Evolutionary conservation across 2,797 vertebrate genomes (phyloP).

Genomic region (Meda fulgida): DNA sequence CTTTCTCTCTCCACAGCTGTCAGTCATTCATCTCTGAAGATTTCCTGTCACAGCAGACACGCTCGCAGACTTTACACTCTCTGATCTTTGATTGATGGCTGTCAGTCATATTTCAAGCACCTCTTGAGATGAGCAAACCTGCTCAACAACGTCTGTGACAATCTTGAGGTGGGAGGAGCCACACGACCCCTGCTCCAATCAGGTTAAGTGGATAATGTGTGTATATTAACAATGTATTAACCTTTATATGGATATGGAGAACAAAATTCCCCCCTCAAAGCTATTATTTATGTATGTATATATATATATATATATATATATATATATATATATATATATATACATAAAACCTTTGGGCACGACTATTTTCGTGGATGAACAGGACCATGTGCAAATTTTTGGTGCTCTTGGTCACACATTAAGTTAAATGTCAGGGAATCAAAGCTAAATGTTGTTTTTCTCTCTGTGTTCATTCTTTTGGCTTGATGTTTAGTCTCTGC

Average conservation of each 20-base stretch:
- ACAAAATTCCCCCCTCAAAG: background rate
- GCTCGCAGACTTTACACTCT: background rate
- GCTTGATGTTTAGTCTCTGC: background rate
- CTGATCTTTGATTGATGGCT: slow-evolving; percentile 29
- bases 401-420: background rate
- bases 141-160: background rate
- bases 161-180: background rate
- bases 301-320: no score
- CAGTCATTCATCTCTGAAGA: slow-evolving; percentile 5
- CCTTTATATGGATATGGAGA: background rate
- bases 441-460: background rate
- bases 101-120: background rate
- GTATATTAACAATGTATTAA: background rate
- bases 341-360: background rate
- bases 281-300: no score
- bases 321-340: no score
- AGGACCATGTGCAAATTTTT: background rate
- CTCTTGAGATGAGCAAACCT: background rate
- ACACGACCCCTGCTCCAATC: background rate
- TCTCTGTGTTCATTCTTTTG: background rate
- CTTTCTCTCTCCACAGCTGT: slow-evolving; percentile 12
- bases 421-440: background rate
- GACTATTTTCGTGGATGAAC: background rate
- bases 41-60: slow-evolving; percentile 26
- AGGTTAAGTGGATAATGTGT: background rate